A percentile compares a stretch with the other conserved stretches of the same genome.
Conservation (phyloP, 2,113 vertebrate genomes). For the Trogon surrucura region DNA sequence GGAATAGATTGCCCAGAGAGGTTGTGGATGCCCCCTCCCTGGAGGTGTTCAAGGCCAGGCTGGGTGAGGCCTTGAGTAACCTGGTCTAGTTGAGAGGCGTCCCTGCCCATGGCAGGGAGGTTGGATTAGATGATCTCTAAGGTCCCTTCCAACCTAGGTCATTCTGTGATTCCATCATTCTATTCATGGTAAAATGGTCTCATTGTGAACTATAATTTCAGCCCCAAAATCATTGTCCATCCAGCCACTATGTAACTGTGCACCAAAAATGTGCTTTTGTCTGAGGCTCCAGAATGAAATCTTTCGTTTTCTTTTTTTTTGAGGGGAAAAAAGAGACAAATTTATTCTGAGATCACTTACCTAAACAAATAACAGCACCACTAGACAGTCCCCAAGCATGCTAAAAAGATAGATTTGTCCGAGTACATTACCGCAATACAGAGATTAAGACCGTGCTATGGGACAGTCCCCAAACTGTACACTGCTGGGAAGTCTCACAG, state of each 20-base stretch:
- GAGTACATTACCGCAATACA: background rate
- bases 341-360: background rate
- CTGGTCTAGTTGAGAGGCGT: too few species aligned
- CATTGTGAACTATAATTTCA: background rate
- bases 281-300: background rate
- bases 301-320: background rate
- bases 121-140: too few species aligned
- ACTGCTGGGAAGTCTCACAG: background rate
- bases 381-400: background rate
- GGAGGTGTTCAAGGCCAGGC: too few species aligned
- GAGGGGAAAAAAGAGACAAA: background rate
- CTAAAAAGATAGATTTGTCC: background rate
- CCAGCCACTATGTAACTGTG: background rate
- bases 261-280: background rate
- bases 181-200: background rate
- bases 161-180: too few species aligned
- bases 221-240: background rate
- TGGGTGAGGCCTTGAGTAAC: too few species aligned
- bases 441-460: background rate
- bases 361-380: background rate
- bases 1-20: too few species aligned
- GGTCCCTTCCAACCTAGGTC: too few species aligned
- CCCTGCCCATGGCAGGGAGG: too few species aligned
- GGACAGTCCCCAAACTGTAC: background rate
- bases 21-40: too few species aligned